Conservation (phyloP, 2,888 invertebrate genomes). For the Archaeoteleia sp. region DNA sequence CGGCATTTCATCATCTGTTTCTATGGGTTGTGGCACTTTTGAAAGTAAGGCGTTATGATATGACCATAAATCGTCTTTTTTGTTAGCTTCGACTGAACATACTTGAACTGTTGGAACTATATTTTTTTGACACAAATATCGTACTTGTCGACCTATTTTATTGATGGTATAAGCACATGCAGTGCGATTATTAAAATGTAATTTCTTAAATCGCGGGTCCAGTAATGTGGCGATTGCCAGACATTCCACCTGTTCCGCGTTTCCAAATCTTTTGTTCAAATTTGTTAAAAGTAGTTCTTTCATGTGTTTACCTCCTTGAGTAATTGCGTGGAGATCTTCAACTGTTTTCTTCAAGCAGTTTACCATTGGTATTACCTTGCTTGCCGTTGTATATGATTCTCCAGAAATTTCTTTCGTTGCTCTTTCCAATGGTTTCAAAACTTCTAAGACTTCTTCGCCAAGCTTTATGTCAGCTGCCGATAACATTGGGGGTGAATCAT, state of each 20-base stretch:
- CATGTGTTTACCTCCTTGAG: constrained; percentile 23
- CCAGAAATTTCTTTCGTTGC: constrained; percentile 58
- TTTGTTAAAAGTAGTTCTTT: constrained; percentile 29
- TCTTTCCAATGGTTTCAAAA: constrained; percentile 57
- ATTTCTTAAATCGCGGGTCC: constrained; percentile 44
- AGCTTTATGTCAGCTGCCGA: constrained; percentile 46
- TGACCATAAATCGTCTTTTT: constrained; percentile 35
- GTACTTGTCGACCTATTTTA: constrained; percentile 26
- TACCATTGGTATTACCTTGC: constrained; percentile 46
- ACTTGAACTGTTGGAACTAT: neutral
- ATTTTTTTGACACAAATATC: constrained; percentile 10
- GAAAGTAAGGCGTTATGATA: constrained; percentile 30
- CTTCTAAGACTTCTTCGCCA: constrained; percentile 49
- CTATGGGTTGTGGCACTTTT: constrained; percentile 20
- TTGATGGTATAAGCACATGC: constrained; percentile 40
- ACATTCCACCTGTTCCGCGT: constrained; percentile 34
- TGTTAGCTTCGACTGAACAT: neutral
- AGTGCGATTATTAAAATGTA: constrained; percentile 38
- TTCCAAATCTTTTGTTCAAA: constrained; percentile 33
- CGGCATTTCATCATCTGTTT: constrained; percentile 31
- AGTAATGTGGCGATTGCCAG: constrained; percentile 37
- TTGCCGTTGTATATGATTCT: constrained; percentile 53
- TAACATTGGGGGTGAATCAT: constrained; percentile 40
- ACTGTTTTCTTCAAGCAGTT: constrained; percentile 42
- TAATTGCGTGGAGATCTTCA: constrained; percentile 18